Percentiles rank a stretch among this genome's conserved stretches.
phyloP scores from a whole-genome alignment of 2,113 vertebrate genomes.

The Platichthys stellatus region DNA sequence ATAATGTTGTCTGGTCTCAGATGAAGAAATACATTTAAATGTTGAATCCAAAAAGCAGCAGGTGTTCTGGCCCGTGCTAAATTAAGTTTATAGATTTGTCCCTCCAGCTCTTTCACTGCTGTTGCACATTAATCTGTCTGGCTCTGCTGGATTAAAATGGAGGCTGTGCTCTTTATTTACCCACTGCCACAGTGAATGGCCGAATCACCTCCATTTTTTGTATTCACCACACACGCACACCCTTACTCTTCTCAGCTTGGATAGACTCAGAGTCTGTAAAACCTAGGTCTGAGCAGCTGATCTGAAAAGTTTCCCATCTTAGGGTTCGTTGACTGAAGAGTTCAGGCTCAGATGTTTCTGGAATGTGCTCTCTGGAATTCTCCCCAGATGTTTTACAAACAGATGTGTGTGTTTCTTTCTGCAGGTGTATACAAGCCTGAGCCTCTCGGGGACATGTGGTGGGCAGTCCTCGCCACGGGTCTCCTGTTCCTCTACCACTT shows the following conservation, averaged over 20 bases:
- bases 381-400: not conserved
- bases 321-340: not conserved
- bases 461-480: slow-evolving; percentile 93
- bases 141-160: not conserved
- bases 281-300: not conserved
- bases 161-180: slow-evolving; percentile 2
- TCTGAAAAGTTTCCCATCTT: not conserved
- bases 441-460: slow-evolving; percentile 93
- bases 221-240: no score
- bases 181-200: not conserved
- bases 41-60: not conserved
- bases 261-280: not conserved
- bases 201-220: not conserved
- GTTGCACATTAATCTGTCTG: slow-evolving; percentile 5
- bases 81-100: not conserved
- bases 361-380: not conserved
- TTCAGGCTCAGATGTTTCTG: not conserved
- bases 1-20: not conserved
- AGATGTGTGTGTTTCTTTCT: slow-evolving; percentile 30
- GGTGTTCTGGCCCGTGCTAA: not conserved
- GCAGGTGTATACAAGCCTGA: slow-evolving; percentile 95
- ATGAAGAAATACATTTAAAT: not conserved
- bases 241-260: not conserved
- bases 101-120: not conserved
- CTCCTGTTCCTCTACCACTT: slow-evolving; percentile 99